Evolutionary conservation across 2,113 vertebrate genomes (phyloP), one percentile per base, ranked within the genome.

Genomic region (Myocastor coypus): DNA sequence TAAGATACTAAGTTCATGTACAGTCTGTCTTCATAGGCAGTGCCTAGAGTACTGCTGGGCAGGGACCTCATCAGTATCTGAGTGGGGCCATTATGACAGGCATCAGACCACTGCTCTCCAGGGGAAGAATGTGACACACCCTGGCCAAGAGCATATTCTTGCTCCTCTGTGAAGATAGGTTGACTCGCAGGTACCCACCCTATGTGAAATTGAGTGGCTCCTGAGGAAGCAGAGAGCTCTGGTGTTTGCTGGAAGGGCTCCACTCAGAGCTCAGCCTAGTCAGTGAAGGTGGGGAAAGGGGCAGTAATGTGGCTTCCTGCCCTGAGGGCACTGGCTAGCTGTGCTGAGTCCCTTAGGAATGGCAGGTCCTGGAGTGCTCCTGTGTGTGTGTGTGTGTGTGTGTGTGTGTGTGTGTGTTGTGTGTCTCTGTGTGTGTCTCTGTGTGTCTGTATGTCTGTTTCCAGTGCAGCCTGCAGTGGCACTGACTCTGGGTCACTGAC

Each of bases 81-180:
- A 3, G 0, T 26, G 3, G 19, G 0, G 19, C 22, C 75, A 17
- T 13, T 0, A 8, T 2, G 64, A n/a, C 3, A 37, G 37, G 32
- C 22, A 16, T 4, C 50, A 5, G 50, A 78, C 34, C 7, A 3
- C 61, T 6, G 59, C 9, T 78, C 42, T 22, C 68, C 16, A 57
- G 19, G 3, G 0, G 26, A 64, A 30, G 52, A 40, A 32, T 7
- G 0, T 20, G 20, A 71, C 6, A 34, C 81, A 80, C 75, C 75
- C 40, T 11, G 86, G 12, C 12, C 42, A 6, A 83, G 63, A 69
- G 66, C 17, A 0, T 4, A 1, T 46, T 57, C 52, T 42, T 52
- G 16, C 46, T 37, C 73, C 1, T 0, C 73, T 14, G 0, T 34
- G 66, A 24, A 40, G 0, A 1, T 1, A 2, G 59, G 26, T n/a